Percentiles rank a stretch among this genome's conserved stretches.
phyloP scores from a whole-genome alignment of 2,113 vertebrate genomes.

The Ellobius talpinus region DNA sequence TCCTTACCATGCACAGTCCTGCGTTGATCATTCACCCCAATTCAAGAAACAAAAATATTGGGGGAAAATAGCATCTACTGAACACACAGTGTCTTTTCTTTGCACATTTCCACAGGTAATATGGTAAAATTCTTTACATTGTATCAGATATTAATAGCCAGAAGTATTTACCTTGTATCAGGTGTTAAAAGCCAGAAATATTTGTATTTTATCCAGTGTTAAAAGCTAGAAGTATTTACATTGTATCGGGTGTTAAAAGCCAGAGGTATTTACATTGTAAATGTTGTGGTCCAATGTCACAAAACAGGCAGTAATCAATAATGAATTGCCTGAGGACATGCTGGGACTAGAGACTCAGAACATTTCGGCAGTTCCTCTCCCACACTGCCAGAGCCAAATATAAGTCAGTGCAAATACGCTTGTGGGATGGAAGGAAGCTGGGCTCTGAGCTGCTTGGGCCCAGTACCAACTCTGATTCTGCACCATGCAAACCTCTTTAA shows the following conservation, averaged over 20 bases:
- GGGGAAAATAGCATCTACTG: neutral
- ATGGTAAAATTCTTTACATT: neutral
- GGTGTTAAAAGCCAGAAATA: neutral
- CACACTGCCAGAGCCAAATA: neutral
- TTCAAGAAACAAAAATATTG: neutral
- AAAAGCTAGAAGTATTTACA: neutral
- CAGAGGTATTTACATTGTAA: neutral
- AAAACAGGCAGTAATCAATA: neutral
- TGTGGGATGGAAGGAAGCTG: neutral
- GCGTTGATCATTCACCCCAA: neutral
- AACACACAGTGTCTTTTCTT: neutral
- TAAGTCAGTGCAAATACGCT: neutral
- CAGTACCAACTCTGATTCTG: neutral
- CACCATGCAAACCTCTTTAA: neutral
- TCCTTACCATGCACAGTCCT: neutral
- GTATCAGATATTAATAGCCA: neutral
- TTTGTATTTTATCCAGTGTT: neutral
- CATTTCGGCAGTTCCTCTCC: constrained; percentile 44
- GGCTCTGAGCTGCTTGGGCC: neutral
- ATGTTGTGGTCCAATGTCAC: neutral
- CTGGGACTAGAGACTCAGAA: constrained; percentile 35
- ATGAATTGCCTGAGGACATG: neutral
- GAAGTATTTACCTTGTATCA: neutral
- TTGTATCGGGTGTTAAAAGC: no score
- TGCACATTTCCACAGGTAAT: neutral